These are phyloP conservation scores for Takifugu rubripes DNA, from an alignment of 2,797 vertebrate species.

Conservation along the genomic window DNA sequence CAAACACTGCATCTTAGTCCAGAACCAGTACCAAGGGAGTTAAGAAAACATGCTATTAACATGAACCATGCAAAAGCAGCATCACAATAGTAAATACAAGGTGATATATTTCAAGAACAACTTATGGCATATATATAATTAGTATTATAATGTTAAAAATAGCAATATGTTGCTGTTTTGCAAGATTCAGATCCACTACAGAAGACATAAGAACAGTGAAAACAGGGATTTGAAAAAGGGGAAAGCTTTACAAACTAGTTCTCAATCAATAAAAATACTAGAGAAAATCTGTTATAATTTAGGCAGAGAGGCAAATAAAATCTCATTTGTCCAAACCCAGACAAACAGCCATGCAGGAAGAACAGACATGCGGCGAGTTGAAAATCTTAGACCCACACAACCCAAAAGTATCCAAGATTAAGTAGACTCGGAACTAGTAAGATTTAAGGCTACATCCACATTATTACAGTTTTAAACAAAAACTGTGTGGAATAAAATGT, in stretches of 20 bases:
- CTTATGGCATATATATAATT: slow-evolving; percentile 5
- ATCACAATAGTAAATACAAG: slow-evolving; percentile 19
- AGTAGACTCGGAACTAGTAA: slow-evolving; percentile 86
- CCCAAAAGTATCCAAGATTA: slow-evolving; percentile 63
- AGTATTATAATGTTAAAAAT: slow-evolving; percentile 25
- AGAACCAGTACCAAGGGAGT: slow-evolving; percentile 65
- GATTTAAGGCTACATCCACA: slow-evolving; percentile 59
- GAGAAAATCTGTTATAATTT: slow-evolving; percentile 55
- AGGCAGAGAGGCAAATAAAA: slow-evolving; percentile 41
- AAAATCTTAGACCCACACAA: slow-evolving; percentile 45
- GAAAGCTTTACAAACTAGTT: slow-evolving; percentile 58
- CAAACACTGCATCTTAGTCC: slow-evolving; percentile 66
- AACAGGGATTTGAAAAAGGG: slow-evolving; percentile 53
- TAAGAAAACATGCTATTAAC: slow-evolving; percentile 78
- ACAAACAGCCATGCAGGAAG: slow-evolving; percentile 84
- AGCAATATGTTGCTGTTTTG: slow-evolving; percentile 68
- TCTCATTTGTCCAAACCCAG: slow-evolving; percentile 63
- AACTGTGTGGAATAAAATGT: slow-evolving; percentile 21
- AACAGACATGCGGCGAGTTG: slow-evolving; percentile 86
- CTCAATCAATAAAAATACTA: slow-evolving; percentile 55
- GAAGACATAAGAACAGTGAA: slow-evolving; percentile 52
- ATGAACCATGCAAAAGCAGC: slow-evolving; percentile 81
- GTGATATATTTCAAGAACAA: slow-evolving; percentile 15
- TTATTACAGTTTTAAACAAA: no score
- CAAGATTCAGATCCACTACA: slow-evolving; percentile 71